Percentiles rank a stretch among this genome's conserved stretches.
phyloP scores from a whole-genome alignment of 2,113 vertebrate species.

The Cebus imitator region DNA sequence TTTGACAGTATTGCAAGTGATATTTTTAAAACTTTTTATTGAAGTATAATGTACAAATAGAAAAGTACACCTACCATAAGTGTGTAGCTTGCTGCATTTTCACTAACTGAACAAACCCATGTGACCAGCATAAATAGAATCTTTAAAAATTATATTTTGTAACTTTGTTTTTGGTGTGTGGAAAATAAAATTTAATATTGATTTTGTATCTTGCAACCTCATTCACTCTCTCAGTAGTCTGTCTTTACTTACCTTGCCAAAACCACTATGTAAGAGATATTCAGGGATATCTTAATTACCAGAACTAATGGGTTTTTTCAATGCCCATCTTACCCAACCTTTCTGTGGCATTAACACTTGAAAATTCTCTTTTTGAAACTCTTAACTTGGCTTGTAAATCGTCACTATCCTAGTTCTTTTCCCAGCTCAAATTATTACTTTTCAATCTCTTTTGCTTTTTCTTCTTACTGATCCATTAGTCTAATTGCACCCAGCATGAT shows the following conservation, averaged over 20 bases:
- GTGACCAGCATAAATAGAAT: background rate
- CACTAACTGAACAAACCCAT: slow-evolving; percentile 9
- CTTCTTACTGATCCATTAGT: slow-evolving; percentile 16
- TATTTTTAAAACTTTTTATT: slow-evolving; percentile 21
- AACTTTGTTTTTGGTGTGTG: slow-evolving; percentile 10
- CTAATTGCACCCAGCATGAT: slow-evolving; percentile 3
- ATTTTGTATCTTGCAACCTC: background rate
- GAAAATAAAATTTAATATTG: background rate
- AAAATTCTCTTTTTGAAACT: slow-evolving; percentile 4
- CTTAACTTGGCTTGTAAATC: slow-evolving; percentile 31
- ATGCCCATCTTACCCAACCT: background rate
- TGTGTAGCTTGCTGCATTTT: background rate
- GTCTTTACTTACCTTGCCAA: background rate
- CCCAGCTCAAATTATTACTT: background rate
- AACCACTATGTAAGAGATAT: background rate
- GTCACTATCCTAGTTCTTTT: slow-evolving; percentile 24
- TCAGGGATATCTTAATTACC: slow-evolving; percentile 5
- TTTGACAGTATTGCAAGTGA: background rate
- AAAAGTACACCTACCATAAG: background rate
- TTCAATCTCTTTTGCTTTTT: slow-evolving; percentile 21
- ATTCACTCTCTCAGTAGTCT: background rate
- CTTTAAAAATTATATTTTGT: slow-evolving; percentile 23
- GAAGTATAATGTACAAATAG: slow-evolving; percentile 18
- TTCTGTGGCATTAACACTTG: slow-evolving; percentile 6
- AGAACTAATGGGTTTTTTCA: slow-evolving; percentile 4